Evolutionary conservation across 1,140 invertebrate species (phyloP).

Genomic region (Diachasmimorpha longicaudata): DNA sequence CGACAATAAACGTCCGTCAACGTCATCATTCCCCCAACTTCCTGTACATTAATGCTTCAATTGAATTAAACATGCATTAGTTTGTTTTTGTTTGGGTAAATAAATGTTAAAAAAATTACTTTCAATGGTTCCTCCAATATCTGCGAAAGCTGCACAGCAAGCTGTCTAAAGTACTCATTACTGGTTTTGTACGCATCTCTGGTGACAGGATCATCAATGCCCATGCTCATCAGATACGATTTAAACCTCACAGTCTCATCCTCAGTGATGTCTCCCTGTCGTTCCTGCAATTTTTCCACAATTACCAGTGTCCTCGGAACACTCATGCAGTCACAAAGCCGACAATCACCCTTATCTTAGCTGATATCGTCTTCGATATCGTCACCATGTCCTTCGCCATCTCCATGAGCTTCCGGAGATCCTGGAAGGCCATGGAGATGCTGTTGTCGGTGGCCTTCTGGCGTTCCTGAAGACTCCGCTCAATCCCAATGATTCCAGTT

Average conservation of each 20-base stretch:
- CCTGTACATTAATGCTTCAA: slow-evolving; percentile 67
- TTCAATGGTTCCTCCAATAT: slow-evolving; percentile 81
- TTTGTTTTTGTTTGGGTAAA: no score
- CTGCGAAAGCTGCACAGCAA: slow-evolving; percentile 86
- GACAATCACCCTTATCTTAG: slow-evolving; percentile 81
- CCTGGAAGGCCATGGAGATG: slow-evolving; percentile 93
- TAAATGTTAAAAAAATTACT: not conserved
- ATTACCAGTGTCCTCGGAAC: slow-evolving; percentile 40
- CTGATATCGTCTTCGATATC: slow-evolving; percentile 90
- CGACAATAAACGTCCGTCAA: slow-evolving; percentile 96
- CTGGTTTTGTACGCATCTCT: slow-evolving; percentile 86
- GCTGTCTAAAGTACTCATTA: slow-evolving; percentile 83
- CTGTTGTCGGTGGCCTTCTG: slow-evolving; percentile 89
- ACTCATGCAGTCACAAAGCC: slow-evolving; percentile 23
- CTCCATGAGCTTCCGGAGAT: slow-evolving; percentile 91
- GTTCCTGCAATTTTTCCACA: slow-evolving; percentile 71
- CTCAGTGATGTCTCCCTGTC: slow-evolving; percentile 94
- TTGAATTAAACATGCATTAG: no score
- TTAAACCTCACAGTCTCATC: slow-evolving; percentile 98
- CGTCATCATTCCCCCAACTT: slow-evolving; percentile 95
- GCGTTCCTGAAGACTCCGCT: slow-evolving; percentile 88
- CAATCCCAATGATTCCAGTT: slow-evolving; percentile 94
- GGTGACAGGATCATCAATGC: slow-evolving; percentile 97
- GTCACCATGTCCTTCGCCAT: slow-evolving; percentile 98
- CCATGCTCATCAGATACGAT: slow-evolving; percentile 93